Evolutionary conservation across 2,797 vertebrate genomes (phyloP).

Genomic region (Psittacula derbiana): DNA sequence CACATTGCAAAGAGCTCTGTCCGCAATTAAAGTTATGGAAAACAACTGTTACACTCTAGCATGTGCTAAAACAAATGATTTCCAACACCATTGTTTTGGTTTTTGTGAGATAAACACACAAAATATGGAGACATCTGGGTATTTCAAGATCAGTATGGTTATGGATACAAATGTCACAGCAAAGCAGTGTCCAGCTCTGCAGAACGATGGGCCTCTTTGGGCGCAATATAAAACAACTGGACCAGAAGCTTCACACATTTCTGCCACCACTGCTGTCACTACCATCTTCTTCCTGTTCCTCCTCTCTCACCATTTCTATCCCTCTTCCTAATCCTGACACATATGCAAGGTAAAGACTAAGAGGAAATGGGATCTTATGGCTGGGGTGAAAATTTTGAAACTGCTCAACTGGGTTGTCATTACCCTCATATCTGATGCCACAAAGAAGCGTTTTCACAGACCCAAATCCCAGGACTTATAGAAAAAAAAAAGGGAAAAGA

Average conservation of each 20-base stretch:
- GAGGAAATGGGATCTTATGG: neutral
- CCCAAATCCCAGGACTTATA: neutral
- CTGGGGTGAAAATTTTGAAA: neutral
- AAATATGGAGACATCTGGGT: neutral
- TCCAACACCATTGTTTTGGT: neutral
- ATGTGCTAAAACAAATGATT: neutral
- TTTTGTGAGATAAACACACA: neutral
- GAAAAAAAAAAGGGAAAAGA: neutral
- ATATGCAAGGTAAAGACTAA: neutral
- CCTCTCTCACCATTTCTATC: neutral
- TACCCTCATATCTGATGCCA: neutral
- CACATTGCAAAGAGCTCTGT: neutral
- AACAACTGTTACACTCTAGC: neutral
- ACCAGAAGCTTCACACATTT: neutral
- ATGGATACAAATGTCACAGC: neutral
- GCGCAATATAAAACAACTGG: neutral
- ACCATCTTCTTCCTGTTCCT: neutral
- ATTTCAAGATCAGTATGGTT: neutral
- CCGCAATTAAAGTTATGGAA: neutral
- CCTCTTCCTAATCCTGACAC: neutral
- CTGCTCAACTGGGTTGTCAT: neutral
- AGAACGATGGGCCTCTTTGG: neutral
- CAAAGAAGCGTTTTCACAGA: neutral
- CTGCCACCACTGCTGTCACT: rapidly evolving
- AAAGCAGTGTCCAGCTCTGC: neutral